phyloP scores from a whole-genome alignment of 2,888 invertebrate species.

The Macrostomum cliftonense region DNA sequence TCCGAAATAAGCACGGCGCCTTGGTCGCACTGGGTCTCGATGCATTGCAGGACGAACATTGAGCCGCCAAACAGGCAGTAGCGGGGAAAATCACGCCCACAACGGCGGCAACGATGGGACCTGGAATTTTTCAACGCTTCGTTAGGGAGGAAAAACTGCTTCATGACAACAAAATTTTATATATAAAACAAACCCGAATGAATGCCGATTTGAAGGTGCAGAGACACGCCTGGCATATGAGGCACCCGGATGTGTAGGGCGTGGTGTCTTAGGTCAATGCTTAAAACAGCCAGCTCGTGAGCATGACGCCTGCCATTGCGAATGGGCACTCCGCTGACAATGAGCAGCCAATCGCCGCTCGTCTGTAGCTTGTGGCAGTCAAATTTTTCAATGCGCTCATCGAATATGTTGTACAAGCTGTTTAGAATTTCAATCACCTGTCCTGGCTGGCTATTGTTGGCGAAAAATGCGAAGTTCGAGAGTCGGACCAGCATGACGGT shows the following conservation, averaged over 20 bases:
- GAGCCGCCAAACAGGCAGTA: no score
- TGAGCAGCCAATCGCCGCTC: constrained; percentile 22
- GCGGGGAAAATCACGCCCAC: no score
- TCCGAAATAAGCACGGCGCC: no score
- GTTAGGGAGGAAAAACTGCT: no score
- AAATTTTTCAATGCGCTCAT: constrained; percentile 20
- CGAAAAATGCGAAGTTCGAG: constrained; percentile 24
- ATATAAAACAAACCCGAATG: constrained; percentile 16
- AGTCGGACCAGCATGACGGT: constrained; percentile 28
- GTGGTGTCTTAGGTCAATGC: constrained; percentile 16
- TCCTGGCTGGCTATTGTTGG: constrained; percentile 20
- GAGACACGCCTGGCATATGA: constrained; percentile 11
- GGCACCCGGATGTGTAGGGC: constrained; percentile 14
- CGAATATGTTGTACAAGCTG: constrained; percentile 21
- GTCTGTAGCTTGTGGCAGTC: constrained; percentile 24
- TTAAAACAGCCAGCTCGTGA: constrained; percentile 18
- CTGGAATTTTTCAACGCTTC: no score
- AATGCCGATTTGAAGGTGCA: constrained; percentile 19
- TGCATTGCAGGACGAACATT: no score
- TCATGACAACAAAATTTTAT: no score
- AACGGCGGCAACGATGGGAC: no score
- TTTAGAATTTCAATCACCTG: constrained; percentile 24
- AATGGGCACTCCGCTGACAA: constrained; percentile 22
- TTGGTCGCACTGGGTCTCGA: no score
- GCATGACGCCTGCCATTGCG: constrained; percentile 19